A percentile compares a stretch with the other conserved stretches of the same genome.
Evolutionary conservation across 2,888 invertebrate species (phyloP).

Genomic region (Parnassius smintheus): DNA sequence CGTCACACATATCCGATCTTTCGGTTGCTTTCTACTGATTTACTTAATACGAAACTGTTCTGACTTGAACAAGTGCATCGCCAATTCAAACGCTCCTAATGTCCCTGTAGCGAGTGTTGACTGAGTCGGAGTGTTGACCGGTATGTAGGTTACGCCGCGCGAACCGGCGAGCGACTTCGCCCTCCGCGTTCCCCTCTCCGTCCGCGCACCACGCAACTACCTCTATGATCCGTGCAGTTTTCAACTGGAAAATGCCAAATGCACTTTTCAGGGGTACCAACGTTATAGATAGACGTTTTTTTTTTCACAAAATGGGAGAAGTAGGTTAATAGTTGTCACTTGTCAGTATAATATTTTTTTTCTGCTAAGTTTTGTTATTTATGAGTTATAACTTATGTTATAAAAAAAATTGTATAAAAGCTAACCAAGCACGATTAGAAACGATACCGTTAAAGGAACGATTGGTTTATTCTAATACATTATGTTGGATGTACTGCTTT

Average conservation of each 20-base stretch:
- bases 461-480: too few species aligned
- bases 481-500: too few species aligned
- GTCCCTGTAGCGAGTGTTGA: slow-evolving; percentile 82
- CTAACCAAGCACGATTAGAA: too few species aligned
- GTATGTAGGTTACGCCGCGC: slow-evolving; percentile 79
- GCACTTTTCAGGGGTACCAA: slow-evolving; percentile 43
- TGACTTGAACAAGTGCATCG: slow-evolving; percentile 50
- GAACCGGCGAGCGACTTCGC: slow-evolving; percentile 57
- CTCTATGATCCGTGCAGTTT: slow-evolving; percentile 74
- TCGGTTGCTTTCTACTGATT: too few species aligned
- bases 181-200: slow-evolving; percentile 31
- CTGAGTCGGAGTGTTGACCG: slow-evolving; percentile 81
- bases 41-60: neutral
- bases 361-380: too few species aligned
- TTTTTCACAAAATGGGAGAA: slow-evolving; percentile 30
- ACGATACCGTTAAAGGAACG: too few species aligned
- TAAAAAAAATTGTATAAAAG: too few species aligned
- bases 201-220: slow-evolving; percentile 60
- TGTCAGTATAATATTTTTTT: too few species aligned
- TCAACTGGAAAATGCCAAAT: slow-evolving; percentile 71
- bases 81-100: slow-evolving; percentile 65
- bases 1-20: too few species aligned
- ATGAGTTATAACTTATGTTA: too few species aligned
- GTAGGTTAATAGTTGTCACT: slow-evolving; percentile 40
- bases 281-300: slow-evolving; percentile 32